phyloP scores from a whole-genome alignment of 2,888 invertebrate species.

The Alviniconcha strummeri region DNA sequence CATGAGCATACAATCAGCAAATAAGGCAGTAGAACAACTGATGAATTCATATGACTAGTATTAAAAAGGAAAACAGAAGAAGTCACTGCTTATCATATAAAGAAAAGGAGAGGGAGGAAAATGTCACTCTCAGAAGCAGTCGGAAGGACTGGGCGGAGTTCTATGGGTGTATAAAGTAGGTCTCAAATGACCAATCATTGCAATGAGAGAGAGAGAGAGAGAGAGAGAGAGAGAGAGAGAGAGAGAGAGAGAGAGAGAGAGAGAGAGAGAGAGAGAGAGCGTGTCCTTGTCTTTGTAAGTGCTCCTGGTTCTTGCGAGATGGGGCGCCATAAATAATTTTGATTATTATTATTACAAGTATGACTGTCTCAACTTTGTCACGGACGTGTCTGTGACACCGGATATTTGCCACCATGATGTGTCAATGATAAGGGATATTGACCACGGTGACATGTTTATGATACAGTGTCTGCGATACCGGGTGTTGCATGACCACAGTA shows the following conservation, averaged over 20 bases:
- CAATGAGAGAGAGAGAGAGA: not conserved
- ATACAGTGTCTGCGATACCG: too few relatives aligned
- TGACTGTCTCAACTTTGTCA: too few relatives aligned
- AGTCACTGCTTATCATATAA: not conserved
- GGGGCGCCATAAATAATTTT: too few relatives aligned
- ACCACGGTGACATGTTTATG: too few relatives aligned
- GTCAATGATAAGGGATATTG: too few relatives aligned
- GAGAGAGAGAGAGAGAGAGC: not conserved
- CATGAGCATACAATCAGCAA: not conserved
- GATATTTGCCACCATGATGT: too few relatives aligned
- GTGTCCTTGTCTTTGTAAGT: not conserved
- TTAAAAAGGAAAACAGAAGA: not conserved
- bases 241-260: not conserved
- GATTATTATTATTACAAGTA: too few relatives aligned
- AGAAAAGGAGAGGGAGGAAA: not conserved
- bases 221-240: slow-evolving; percentile 3
- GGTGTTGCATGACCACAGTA: too few relatives aligned
- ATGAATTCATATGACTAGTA: too few relatives aligned
- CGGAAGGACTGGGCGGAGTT: not conserved
- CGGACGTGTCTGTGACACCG: too few relatives aligned
- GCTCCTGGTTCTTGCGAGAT: too few relatives aligned
- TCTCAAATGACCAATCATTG: not conserved
- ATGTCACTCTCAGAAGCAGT: too few relatives aligned
- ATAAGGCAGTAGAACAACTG: not conserved
- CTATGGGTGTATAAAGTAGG: not conserved